phyloP scores from a whole-genome alignment of 37 sponge, comb jelly and placozoan genomes.

The Eunapius fragilis region DNA sequence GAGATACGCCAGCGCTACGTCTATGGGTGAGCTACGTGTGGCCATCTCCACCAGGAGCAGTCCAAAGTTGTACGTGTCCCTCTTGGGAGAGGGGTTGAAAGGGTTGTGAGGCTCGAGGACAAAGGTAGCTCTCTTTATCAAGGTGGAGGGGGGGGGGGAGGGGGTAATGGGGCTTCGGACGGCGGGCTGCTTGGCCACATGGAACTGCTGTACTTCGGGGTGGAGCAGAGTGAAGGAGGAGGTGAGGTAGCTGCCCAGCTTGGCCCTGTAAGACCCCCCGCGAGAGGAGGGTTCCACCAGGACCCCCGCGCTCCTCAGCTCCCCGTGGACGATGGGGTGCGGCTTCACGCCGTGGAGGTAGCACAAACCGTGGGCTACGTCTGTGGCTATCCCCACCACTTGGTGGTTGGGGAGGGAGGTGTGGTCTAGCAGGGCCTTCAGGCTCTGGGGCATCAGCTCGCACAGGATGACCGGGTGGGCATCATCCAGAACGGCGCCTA shows the following conservation, averaged over 20 bases:
- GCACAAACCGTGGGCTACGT: conserved; percentile 62
- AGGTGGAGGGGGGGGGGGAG: too few relatives aligned
- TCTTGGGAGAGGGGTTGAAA: conserved; percentile 19
- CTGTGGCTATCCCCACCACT: conserved; percentile 27
- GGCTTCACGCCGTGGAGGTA: conserved; percentile 77
- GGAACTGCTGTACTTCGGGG: neutral
- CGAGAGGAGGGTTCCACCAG: conserved; percentile 38
- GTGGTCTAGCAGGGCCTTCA: conserved; percentile 43
- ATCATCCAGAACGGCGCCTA: conserved; percentile 60
- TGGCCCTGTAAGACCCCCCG: conserved; percentile 55
- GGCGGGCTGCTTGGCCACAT: neutral
- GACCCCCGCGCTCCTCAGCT: conserved; percentile 78
- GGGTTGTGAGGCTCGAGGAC: conserved; percentile 31
- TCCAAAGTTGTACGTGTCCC: conserved; percentile 68
- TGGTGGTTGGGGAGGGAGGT: conserved; percentile 44
- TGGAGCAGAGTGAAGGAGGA: conserved; percentile 50
- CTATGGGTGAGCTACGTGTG: conserved; percentile 34
- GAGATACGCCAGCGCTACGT: conserved; percentile 37
- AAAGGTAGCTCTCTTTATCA: conserved; percentile 6
- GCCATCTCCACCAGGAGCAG: conserved; percentile 64
- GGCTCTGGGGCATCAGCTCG: conserved; percentile 75
- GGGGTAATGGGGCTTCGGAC: too few relatives aligned
- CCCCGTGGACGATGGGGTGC: conserved; percentile 77
- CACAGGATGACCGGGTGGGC: conserved; percentile 59
- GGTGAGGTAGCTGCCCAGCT: conserved; percentile 78